Conservation (phyloP, 2,888 invertebrate species). For the Metalampra italica region DNA sequence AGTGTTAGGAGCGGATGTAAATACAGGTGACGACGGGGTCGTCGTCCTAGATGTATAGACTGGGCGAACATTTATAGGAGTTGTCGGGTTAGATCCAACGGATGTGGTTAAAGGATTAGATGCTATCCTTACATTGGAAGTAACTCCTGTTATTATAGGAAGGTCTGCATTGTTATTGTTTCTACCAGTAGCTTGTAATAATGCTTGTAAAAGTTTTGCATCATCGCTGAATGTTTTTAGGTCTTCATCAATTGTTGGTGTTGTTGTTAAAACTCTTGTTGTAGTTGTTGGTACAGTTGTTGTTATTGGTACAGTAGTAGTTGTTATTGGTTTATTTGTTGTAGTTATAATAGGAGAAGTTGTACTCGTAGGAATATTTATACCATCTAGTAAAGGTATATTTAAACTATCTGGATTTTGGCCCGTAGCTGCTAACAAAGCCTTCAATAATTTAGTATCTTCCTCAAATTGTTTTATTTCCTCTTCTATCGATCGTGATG, state of each 20-base stretch:
- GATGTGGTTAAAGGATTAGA: conserved; percentile 61
- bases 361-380: conserved; percentile 30
- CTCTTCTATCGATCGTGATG: conserved; percentile 60
- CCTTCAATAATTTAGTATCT: conserved; percentile 66
- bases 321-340: conserved; percentile 14
- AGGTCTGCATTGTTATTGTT: conserved; percentile 40
- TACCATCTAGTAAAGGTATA: conserved; percentile 49
- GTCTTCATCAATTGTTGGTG: conserved; percentile 43
- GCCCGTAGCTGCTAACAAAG: conserved; percentile 62
- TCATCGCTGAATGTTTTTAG: conserved; percentile 64
- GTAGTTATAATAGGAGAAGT: conserved; percentile 25
- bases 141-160: conserved; percentile 59
- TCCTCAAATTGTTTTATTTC: conserved; percentile 69
- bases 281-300: conserved; percentile 25
- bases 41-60: conserved; percentile 45
- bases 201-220: conserved; percentile 60
- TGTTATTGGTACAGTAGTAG: conserved; percentile 18
- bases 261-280: conserved; percentile 18
- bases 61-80: conserved; percentile 53
- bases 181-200: conserved; percentile 61
- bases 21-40: conserved; percentile 36
- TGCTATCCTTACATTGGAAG: conserved; percentile 65
- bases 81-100: conserved; percentile 55
- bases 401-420: conserved; percentile 60
- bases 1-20: conserved; percentile 45